Conservation (phyloP, 2,888 invertebrate species). For the Allygus modestus region DNA sequence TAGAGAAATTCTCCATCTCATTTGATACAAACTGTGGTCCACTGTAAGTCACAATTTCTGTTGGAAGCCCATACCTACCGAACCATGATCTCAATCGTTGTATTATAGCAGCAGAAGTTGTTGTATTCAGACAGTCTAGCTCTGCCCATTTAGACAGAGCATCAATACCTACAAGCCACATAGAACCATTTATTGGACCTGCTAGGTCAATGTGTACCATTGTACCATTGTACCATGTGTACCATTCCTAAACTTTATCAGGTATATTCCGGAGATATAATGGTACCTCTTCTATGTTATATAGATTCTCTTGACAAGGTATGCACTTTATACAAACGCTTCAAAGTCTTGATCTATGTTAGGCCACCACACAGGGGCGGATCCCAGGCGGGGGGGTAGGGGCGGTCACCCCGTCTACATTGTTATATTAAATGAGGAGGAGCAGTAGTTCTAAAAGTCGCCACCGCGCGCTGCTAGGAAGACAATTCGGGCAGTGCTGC, state of each 20-base stretch:
- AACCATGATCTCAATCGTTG: slow-evolving; percentile 53
- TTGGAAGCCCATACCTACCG: slow-evolving; percentile 14
- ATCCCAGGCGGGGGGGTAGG: no score
- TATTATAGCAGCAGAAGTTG: slow-evolving; percentile 45
- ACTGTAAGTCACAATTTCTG: slow-evolving; percentile 9
- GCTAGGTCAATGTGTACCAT: slow-evolving; percentile 54
- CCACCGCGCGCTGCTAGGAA: no score
- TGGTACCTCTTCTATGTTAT: slow-evolving; percentile 29
- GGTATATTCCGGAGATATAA: slow-evolving; percentile 25
- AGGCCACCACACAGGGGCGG: no score
- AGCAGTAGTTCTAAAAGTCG: no score
- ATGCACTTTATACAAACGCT: slow-evolving; percentile 1
- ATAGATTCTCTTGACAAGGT: neutral
- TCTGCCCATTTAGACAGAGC: slow-evolving; percentile 59
- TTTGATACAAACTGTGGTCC: slow-evolving; percentile 29
- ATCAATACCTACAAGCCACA: slow-evolving; percentile 56
- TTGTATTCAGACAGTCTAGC: slow-evolving; percentile 37
- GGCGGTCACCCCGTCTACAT: no score
- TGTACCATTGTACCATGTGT: neutral
- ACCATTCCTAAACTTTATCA: slow-evolving; percentile 46
- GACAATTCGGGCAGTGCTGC: no score
- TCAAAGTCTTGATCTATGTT: slow-evolving; percentile 31
- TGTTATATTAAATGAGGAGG: no score
- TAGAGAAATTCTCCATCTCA: neutral
- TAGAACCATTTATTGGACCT: slow-evolving; percentile 44